Conservation (phyloP, 2,888 invertebrate genomes). For the Drosophila hamatofila region DNA sequence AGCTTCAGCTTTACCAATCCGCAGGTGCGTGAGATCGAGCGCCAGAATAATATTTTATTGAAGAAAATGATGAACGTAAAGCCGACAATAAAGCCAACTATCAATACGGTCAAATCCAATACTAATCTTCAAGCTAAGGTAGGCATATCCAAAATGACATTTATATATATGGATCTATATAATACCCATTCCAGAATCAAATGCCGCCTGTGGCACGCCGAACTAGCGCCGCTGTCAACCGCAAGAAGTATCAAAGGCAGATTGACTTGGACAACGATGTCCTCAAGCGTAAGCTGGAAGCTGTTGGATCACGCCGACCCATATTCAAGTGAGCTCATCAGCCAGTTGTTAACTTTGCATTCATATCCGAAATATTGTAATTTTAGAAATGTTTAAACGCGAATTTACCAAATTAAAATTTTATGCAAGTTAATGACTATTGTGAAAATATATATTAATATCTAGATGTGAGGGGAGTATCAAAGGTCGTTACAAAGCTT, state of each 20-base stretch:
- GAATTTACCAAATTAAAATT: slow-evolving; percentile 76
- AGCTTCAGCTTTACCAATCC: slow-evolving; percentile 87
- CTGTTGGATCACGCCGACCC: slow-evolving; percentile 76
- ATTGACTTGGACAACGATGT: slow-evolving; percentile 88
- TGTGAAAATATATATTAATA: slow-evolving; percentile 7
- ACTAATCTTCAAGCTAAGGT: slow-evolving; percentile 38
- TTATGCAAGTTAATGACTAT: slow-evolving; percentile 65
- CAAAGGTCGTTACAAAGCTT: slow-evolving; percentile 1
- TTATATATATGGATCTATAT: neutral
- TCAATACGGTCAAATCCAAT: slow-evolving; percentile 28
- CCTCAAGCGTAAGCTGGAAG: slow-evolving; percentile 83
- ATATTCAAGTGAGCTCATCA: slow-evolving; percentile 55
- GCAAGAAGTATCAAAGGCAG: slow-evolving; percentile 87
- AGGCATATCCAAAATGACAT: neutral
- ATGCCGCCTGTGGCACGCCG: slow-evolving; percentile 49
- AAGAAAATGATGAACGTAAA: slow-evolving; percentile 87
- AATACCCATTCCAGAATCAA: slow-evolving; percentile 24
- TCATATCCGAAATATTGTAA: slow-evolving; percentile 46
- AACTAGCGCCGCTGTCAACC: slow-evolving; percentile 86
- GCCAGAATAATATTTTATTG: slow-evolving; percentile 87
- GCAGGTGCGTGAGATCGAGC: slow-evolving; percentile 87
- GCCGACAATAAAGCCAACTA: slow-evolving; percentile 65
- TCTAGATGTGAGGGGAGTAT: slow-evolving; percentile 6
- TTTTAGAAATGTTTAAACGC: slow-evolving; percentile 60
- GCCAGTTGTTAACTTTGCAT: slow-evolving; percentile 31